A percentile compares a stretch with the other conserved stretches of the same genome.
These are phyloP conservation scores for Chrysopa pallens DNA, from an alignment of 1,140 invertebrate species.

Conservation along the genomic window DNA sequence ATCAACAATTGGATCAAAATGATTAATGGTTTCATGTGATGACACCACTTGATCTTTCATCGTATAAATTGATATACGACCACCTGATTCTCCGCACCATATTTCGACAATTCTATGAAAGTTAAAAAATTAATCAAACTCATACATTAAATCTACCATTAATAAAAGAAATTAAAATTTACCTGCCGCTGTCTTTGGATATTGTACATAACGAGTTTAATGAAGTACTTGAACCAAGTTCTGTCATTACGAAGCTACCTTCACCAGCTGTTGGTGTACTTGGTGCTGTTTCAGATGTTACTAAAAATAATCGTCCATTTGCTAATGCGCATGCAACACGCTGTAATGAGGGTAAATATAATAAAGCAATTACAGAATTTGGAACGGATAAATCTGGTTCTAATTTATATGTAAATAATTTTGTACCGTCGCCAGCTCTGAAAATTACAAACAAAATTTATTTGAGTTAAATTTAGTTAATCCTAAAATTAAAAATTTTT, in stretches of 20 bases:
- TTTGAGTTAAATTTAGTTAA: not conserved
- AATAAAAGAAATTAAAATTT: conserved; percentile 10
- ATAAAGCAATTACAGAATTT: conserved; percentile 39
- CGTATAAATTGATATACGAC: conserved; percentile 50
- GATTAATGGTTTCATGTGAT: conserved; percentile 37
- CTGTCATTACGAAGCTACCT: conserved; percentile 56
- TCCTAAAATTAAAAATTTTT: conserved; percentile 1
- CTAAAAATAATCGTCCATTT: conserved; percentile 59
- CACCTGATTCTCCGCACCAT: conserved; percentile 61
- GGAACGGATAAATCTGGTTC: conserved; percentile 28
- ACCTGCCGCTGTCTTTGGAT: conserved; percentile 23
- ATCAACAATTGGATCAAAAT: conserved; percentile 34
- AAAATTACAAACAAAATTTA: conserved; percentile 6
- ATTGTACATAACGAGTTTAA: conserved; percentile 37
- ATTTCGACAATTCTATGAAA: conserved; percentile 34
- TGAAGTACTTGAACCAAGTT: conserved; percentile 45
- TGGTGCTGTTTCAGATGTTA: conserved; percentile 38
- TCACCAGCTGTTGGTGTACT: conserved; percentile 39
- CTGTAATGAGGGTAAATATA: conserved; percentile 41
- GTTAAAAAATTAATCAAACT: conserved; percentile 1
- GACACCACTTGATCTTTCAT: conserved; percentile 34
- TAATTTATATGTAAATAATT: conserved; percentile 34
- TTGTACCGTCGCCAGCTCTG: conserved; percentile 29
- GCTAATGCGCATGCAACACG: conserved; percentile 53
- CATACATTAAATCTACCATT: too few relatives aligned